Conservation (phyloP, 2,797 vertebrate species). For the Triplophysa yarkandensis region DNA sequence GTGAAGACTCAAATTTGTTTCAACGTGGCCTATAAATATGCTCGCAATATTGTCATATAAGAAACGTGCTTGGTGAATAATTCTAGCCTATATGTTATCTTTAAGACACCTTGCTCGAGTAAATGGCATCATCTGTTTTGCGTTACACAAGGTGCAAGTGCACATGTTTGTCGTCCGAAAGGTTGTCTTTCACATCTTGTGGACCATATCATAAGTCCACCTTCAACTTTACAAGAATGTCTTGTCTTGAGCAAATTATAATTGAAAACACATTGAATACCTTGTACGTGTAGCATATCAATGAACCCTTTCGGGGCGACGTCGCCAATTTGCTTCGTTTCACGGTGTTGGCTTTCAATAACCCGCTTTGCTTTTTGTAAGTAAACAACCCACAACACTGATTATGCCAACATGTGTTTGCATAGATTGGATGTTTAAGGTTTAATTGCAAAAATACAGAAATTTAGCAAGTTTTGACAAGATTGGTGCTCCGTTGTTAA, state of each 20-base stretch:
- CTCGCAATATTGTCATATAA: slow-evolving; percentile 43
- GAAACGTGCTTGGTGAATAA: too few species aligned
- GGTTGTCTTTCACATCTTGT: slow-evolving; percentile 35
- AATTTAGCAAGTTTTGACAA: slow-evolving; percentile 16
- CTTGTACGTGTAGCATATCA: slow-evolving; percentile 37
- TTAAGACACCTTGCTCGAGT: slow-evolving; percentile 49
- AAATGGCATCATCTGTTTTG: slow-evolving; percentile 51
- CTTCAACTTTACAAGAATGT: slow-evolving; percentile 33
- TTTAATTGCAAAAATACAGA: neutral
- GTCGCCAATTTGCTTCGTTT: slow-evolving; percentile 50
- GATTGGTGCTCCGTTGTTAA: slow-evolving; percentile 1
- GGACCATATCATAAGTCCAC: slow-evolving; percentile 39
- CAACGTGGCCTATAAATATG: slow-evolving; percentile 12
- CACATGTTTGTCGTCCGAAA: slow-evolving; percentile 55
- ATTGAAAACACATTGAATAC: slow-evolving; percentile 56
- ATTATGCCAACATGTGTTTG: slow-evolving; percentile 28
- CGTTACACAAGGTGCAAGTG: slow-evolving; percentile 53
- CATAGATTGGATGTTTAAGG: slow-evolving; percentile 9
- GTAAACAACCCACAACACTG: slow-evolving; percentile 33
- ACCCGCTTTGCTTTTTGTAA: slow-evolving; percentile 46
- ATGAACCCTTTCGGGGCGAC: slow-evolving; percentile 32
- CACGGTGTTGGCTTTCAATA: slow-evolving; percentile 19
- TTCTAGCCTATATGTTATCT: slow-evolving; percentile 48
- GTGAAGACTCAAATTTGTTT: slow-evolving; percentile 28
- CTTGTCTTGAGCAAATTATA: slow-evolving; percentile 49